phyloP scores from a whole-genome alignment of 2,113 vertebrate genomes.

The Copsychus sechellarum region DNA sequence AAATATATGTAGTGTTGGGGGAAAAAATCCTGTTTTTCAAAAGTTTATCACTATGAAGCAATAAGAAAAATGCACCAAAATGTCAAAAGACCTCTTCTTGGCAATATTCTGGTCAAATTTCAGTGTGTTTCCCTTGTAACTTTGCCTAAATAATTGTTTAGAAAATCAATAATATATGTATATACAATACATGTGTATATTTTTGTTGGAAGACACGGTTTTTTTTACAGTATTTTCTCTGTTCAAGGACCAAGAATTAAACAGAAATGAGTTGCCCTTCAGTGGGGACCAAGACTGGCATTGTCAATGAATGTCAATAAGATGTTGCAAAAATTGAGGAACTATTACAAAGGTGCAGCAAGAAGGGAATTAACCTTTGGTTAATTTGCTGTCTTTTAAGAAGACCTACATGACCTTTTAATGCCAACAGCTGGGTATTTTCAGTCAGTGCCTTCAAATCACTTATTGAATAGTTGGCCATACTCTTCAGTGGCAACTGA shows the following conservation, averaged over 20 bases:
- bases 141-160: background rate
- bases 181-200: background rate
- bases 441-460: background rate
- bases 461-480: background rate
- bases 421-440: background rate
- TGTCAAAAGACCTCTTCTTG: background rate
- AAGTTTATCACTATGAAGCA: background rate
- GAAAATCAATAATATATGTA: background rate
- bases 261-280: background rate
- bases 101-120: background rate
- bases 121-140: background rate
- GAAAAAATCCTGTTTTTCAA: background rate
- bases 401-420: background rate
- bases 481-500: background rate
- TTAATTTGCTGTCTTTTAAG: background rate
- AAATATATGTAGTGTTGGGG: background rate
- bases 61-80: background rate
- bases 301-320: background rate
- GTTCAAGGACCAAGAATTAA: background rate
- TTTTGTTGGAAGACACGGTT: background rate
- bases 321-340: background rate
- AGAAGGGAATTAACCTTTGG: background rate
- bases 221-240: background rate
- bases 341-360: background rate
- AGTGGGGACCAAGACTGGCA: background rate